These are phyloP conservation scores for Lethenteron camtschaticum DNA, from an alignment of 2,113 vertebrate genomes.

Conservation along the genomic window DNA sequence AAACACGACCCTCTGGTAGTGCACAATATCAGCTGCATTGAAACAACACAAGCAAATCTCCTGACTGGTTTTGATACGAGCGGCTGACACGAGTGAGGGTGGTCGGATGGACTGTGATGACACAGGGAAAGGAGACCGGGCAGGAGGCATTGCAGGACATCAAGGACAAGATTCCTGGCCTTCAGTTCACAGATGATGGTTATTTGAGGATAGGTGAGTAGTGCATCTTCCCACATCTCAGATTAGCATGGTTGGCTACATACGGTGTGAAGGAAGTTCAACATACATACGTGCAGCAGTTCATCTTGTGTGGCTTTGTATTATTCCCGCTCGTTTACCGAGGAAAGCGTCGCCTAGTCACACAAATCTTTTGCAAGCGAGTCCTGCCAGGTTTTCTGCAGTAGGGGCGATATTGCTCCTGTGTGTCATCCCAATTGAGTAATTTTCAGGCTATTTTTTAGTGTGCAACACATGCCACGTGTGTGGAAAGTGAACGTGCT, in stretches of 20 bases:
- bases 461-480: too few species aligned
- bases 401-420: too few species aligned
- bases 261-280: neutral
- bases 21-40: too few species aligned
- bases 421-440: too few species aligned
- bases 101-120: neutral
- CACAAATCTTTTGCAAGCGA: too few species aligned
- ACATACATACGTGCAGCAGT: neutral
- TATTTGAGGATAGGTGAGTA: slow-evolving; percentile 72
- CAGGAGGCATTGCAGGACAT: slow-evolving; percentile 75
- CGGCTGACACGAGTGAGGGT: neutral
- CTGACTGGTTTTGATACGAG: too few species aligned
- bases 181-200: slow-evolving; percentile 58
- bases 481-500: too few species aligned
- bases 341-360: neutral
- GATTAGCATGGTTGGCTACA: neutral
- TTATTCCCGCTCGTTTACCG: neutral
- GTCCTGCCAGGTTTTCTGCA: too few species aligned
- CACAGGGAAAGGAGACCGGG: slow-evolving; percentile 19
- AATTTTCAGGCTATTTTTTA: too few species aligned
- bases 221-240: neutral
- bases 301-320: neutral
- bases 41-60: too few species aligned
- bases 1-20: too few species aligned
- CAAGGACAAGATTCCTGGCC: slow-evolving; percentile 36